These are phyloP conservation scores for Hyposoter didymator DNA, from an alignment of 2,888 invertebrate species.

Conservation along the genomic window DNA sequence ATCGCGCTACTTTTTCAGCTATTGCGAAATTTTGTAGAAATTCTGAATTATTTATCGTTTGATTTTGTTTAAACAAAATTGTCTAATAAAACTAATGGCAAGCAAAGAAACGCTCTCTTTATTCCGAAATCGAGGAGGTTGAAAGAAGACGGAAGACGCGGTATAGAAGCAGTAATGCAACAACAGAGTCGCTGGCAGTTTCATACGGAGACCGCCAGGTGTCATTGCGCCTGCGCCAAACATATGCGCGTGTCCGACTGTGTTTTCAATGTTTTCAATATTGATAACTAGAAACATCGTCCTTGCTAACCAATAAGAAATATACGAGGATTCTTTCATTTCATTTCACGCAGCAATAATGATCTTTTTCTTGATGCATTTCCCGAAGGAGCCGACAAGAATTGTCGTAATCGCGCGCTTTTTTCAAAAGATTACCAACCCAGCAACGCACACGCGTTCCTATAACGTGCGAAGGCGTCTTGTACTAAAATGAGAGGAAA, in stretches of 20 bases:
- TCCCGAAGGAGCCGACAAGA: neutral
- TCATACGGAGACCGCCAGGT: slow-evolving; percentile 57
- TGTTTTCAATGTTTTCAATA: neutral
- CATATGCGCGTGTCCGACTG: slow-evolving; percentile 38
- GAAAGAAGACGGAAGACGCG: slow-evolving; percentile 10
- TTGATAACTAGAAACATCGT: neutral
- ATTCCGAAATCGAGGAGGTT: slow-evolving; percentile 16
- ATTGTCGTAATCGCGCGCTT: neutral
- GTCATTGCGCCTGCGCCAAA: slow-evolving; percentile 61
- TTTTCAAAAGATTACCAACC: neutral
- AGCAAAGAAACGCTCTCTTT: neutral
- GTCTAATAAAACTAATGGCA: neutral
- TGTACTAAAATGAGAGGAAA: neutral
- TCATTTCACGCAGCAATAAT: neutral
- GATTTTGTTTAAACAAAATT: neutral
- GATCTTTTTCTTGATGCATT: neutral
- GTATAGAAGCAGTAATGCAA: slow-evolving; percentile 17
- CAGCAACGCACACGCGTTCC: neutral
- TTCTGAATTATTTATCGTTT: neutral
- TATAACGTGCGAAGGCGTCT: no score
- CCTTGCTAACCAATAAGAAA: neutral
- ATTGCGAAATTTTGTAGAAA: neutral
- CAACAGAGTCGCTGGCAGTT: slow-evolving; percentile 35
- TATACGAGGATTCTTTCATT: neutral
- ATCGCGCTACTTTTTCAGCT: neutral